Base-by-base conservation (phyloP, 2,888 invertebrate genomes). In the Tuberolachnus salignus region DNA sequence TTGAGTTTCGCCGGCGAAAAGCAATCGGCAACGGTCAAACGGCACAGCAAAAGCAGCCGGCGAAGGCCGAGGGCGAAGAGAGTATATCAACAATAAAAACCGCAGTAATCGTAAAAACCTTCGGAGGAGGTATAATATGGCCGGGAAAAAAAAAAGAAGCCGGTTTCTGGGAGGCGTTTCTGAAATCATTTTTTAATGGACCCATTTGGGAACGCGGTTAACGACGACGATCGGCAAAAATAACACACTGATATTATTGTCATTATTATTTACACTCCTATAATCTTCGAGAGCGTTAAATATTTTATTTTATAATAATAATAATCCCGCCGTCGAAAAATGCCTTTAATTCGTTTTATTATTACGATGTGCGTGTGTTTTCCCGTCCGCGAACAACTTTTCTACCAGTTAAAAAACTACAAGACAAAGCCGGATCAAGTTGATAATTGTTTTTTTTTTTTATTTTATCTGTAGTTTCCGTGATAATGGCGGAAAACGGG, bases 111-210 rank as follows among this genome's bases (percentile, higher is more conserved):
- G 73, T 73, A 73, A 63, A 72, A 42, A 42, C 16, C 49, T 34
- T 14, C 49, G 59, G 19, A 19, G 23, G 3, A 46, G n/a, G 34
- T 34, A n/a, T n/a, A n/a, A n/a, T n/a, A 9, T 13, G 49, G 51
- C 3, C 1, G 16, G 61, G 16, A 63, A 64, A 51, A 53, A n/a
- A 63, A 64, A 51, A 53, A n/a, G 63, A 64, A 64, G 42, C 51
- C 21, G 44, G 51, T 73, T 73, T 63, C 49, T 63, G 53, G 63
- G 53, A 53, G 73, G 73, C 73, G 51, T 73, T 73, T 53, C 53
- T 9, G 23, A 64, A 73, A 73, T 73, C 42, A 63, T 73, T 64
- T 73, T 73, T 64, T 64, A 73, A 64, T 64, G 63, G 42, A 63
- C 73, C 1, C 63, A 53, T 64, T 42, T 51, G 11, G 34, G 16